Conservation (phyloP, 2,113 vertebrate species). For the Saiga tatarica region DNA sequence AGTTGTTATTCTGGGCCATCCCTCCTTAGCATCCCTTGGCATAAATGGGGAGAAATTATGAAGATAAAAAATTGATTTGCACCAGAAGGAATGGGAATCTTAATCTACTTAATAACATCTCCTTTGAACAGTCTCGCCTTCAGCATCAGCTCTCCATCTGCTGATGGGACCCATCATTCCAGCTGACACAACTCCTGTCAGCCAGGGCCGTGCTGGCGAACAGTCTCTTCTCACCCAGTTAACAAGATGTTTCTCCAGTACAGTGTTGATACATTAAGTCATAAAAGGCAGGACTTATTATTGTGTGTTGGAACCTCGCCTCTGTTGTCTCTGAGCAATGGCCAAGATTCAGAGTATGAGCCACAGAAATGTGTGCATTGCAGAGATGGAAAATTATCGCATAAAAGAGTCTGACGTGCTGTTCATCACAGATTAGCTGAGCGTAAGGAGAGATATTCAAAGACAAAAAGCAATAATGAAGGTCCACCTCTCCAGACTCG, state of each 20-base stretch:
- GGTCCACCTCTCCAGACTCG: accelerated
- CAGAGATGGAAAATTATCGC: background rate
- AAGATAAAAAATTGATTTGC: background rate
- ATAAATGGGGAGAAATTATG: background rate
- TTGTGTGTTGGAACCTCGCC: conserved; percentile 37
- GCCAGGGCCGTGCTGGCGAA: background rate
- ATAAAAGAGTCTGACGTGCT: background rate
- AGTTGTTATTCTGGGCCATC: accelerated
- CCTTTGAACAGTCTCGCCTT: background rate
- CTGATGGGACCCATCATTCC: background rate
- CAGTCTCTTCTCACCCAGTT: conserved; percentile 36
- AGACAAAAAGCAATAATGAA: background rate
- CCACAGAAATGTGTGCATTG: conserved; percentile 6
- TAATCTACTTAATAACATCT: background rate
- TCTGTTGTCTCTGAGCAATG: conserved; percentile 51
- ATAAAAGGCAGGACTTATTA: conserved; percentile 64
- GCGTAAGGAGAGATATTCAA: background rate
- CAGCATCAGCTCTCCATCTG: background rate
- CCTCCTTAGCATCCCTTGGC: accelerated
- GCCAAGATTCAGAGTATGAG: conserved; percentile 35
- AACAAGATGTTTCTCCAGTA: conserved; percentile 53
- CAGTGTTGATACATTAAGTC: conserved; percentile 65
- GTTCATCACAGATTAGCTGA: background rate
- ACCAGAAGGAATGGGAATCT: background rate
- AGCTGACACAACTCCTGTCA: conserved; percentile 21